phyloP scores from a whole-genome alignment of 2,113 vertebrate genomes.

The Natator depressus region DNA sequence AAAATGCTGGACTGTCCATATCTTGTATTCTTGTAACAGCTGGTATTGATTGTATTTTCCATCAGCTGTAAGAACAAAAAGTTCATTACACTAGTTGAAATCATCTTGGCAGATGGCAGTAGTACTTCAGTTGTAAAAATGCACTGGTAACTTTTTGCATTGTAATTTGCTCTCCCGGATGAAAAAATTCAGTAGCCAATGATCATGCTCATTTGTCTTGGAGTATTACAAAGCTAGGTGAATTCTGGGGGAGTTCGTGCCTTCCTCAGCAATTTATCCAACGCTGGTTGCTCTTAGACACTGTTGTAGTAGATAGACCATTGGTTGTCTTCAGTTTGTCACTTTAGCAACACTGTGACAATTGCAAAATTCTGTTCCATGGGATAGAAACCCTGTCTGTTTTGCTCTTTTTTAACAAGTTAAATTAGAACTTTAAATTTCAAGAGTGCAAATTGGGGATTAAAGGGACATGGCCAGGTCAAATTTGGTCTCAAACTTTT shows the following conservation, averaged over 20 bases:
- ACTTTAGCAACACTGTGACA: fast-evolving
- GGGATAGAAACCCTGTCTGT: neutral
- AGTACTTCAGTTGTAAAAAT: fast-evolving
- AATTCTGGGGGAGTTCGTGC: neutral
- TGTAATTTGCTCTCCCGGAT: neutral
- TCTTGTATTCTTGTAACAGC: neutral
- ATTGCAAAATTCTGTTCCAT: neutral
- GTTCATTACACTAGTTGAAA: fast-evolving
- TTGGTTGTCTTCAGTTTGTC: fast-evolving
- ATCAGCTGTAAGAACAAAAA: neutral
- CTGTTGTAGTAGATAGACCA: fast-evolving
- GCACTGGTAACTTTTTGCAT: neutral
- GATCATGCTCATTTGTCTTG: neutral
- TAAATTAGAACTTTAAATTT: neutral
- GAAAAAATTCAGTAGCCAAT: neutral
- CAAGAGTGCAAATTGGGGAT: neutral
- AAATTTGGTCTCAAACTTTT: neutral
- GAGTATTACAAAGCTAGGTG: fast-evolving
- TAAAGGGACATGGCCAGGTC: neutral
- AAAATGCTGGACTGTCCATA: neutral
- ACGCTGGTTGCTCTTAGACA: fast-evolving
- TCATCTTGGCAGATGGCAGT: neutral
- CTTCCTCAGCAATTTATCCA: neutral
- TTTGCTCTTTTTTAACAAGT: neutral
- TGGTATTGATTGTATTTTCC: neutral